These are phyloP conservation scores for Drosophila meridionalis DNA, from an alignment of 2,888 invertebrate genomes.

Conservation along the genomic window DNA sequence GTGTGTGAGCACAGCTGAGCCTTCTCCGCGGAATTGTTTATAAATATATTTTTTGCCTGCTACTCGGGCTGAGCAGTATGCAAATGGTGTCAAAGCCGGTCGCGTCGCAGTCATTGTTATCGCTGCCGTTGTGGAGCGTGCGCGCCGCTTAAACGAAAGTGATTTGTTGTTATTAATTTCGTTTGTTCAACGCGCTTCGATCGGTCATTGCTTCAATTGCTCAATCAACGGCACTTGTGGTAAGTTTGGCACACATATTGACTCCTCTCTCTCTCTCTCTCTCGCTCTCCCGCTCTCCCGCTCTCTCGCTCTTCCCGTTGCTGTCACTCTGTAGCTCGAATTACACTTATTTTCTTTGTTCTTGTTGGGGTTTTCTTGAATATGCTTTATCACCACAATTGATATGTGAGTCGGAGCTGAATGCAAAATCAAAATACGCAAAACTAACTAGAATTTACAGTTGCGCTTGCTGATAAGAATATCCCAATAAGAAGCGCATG, in stretches of 20 bases:
- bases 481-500: conserved; percentile 34
- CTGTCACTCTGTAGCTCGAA: conserved; percentile 25
- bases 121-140: conserved; percentile 27
- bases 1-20: conserved; percentile 64
- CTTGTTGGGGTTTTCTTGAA: conserved; percentile 16
- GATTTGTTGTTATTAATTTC: conserved; percentile 63
- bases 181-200: conserved; percentile 26
- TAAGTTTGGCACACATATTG: conserved; percentile 71
- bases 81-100: conserved; percentile 74
- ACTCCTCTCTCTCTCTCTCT: background rate
- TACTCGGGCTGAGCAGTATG: conserved; percentile 55
- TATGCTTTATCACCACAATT: conserved; percentile 65
- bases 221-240: conserved; percentile 74
- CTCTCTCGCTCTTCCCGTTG: background rate
- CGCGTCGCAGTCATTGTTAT: conserved; percentile 49
- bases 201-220: conserved; percentile 71
- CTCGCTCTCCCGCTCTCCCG: conserved; percentile 5
- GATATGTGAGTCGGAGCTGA: conserved; percentile 24
- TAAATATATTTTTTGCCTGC: conserved; percentile 52
- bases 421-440: conserved; percentile 19
- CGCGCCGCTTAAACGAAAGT: conserved; percentile 70
- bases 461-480: conserved; percentile 51
- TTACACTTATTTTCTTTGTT: conserved; percentile 56
- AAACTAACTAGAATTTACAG: conserved; percentile 36
- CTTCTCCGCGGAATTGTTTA: conserved; percentile 62